Percentiles rank a stretch among this genome's conserved stretches.
These are phyloP conservation scores for Autographa pulchrina DNA, from an alignment of 2,888 invertebrate species.

Conservation along the genomic window DNA sequence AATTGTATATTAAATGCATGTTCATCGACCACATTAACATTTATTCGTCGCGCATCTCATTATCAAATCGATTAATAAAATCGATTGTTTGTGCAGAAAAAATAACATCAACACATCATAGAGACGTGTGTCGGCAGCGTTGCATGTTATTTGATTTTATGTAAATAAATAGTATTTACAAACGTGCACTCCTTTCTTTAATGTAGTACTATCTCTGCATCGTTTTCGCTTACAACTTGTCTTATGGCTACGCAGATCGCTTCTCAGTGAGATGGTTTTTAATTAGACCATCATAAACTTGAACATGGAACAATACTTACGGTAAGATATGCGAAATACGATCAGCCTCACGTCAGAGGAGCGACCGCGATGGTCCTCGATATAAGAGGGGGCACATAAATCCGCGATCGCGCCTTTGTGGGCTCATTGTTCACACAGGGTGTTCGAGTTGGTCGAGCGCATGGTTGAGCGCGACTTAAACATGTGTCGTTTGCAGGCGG, in stretches of 20 bases:
- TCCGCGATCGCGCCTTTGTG: conserved; percentile 68
- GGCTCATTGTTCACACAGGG: conserved; percentile 77
- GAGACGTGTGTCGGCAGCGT: conserved; percentile 60
- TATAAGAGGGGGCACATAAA: conserved; percentile 11
- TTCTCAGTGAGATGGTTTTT: conserved; percentile 23
- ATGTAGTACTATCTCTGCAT: conserved; percentile 70
- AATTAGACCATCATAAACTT: conserved; percentile 15
- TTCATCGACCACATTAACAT: conserved; percentile 68
- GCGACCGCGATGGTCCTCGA: conserved; percentile 15
- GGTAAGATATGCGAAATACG: conserved; percentile 48
- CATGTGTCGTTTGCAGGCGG: conserved; percentile 79
- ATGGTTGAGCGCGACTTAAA: conserved; percentile 3
- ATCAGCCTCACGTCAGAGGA: conserved; percentile 18
- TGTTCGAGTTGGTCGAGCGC: neutral
- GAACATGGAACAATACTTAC: conserved; percentile 27
- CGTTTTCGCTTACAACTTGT: conserved; percentile 72
- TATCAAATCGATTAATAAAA: conserved; percentile 49
- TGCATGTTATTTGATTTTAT: conserved; percentile 65
- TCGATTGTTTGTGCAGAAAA: conserved; percentile 72
- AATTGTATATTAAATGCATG: conserved; percentile 69
- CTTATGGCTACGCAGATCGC: conserved; percentile 62
- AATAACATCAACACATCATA: conserved; percentile 57
- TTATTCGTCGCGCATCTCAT: conserved; percentile 71
- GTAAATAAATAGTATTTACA: conserved; percentile 63
- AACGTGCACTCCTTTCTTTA: conserved; percentile 62